Evolutionary conservation across 1,140 invertebrate species (phyloP), one percentile per base, ranked within the genome.

Genomic region (Aphidius gifuensis): DNA sequence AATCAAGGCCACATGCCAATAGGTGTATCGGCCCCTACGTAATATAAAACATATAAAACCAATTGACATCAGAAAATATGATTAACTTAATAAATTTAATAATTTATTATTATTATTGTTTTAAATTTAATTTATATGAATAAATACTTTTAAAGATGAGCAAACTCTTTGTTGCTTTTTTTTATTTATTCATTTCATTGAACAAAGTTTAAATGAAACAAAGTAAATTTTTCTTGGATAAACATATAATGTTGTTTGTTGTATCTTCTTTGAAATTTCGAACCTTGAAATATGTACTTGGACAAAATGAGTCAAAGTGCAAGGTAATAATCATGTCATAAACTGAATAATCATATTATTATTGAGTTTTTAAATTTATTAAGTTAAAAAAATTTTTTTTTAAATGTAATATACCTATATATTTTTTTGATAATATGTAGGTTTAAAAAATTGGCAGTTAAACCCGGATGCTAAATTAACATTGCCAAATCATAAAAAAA

Each of bases 11-110:
- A 58, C 61, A 53, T 65, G 64, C 63, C 66, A 65, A 65, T 62
- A 71, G 66, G 69, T 71, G 71, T 74, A 74, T 74, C 69, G 67
- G 69, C 64, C 69, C 69, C 65, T 44, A 39, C 49, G 23, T 32
- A 9, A 9, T 16, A 47, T 44, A 23, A 58, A 45, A 58, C 56
- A 9, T 16, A 47, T 44, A 23, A 58, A 45, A 58, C 56, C 49
- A 65, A 47, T 44, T 38, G 56, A 64, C 11, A 40, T 3, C 23
- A 53, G 32, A 53, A 39, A 7, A 39, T 32, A 4, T 53, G 21
- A 39, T 38, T 0, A 16, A 16, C 16, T 53, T 49, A 23, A 5
- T 1, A 49, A 16, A 49, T 7, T n/a, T 9, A 16, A n/a, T 16
- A 16, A 16, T 16, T 16, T 16, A 16, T 32, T 53, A 9, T 38